phyloP scores from a whole-genome alignment of 2,113 vertebrate species.

The Columba livia region DNA sequence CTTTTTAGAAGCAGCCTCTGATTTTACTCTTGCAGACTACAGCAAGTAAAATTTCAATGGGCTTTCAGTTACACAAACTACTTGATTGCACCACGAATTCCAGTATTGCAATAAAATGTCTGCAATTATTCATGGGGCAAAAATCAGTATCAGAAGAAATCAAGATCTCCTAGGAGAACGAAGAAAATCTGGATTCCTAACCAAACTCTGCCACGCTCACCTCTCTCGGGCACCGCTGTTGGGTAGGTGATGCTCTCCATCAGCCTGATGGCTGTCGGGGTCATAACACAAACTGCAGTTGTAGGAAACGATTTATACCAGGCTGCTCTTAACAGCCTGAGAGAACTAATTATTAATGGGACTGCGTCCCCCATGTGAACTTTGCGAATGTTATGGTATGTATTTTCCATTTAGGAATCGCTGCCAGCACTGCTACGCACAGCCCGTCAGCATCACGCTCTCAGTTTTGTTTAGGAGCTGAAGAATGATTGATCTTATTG shows the following conservation, averaged over 20 bases:
- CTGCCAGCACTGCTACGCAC: fast-evolving
- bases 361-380: background rate
- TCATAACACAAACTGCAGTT: background rate
- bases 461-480: conserved; percentile 37
- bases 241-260: background rate
- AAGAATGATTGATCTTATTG: conserved; percentile 43
- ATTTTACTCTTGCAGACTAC: background rate
- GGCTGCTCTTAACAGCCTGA: background rate
- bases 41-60: background rate
- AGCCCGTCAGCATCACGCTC: background rate
- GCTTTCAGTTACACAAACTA: background rate
- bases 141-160: background rate
- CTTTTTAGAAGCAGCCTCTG: background rate
- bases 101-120: background rate
- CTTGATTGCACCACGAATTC: background rate
- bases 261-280: background rate
- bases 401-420: background rate
- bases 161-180: background rate
- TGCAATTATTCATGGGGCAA: background rate
- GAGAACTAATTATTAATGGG: background rate
- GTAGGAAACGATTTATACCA: background rate
- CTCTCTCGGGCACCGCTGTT: background rate
- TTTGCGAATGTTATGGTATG: fast-evolving
- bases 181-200: background rate
- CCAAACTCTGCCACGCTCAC: fast-evolving